These are phyloP conservation scores for Peromyscus aztecus DNA, from an alignment of 2,797 vertebrate genomes.

Conservation along the genomic window DNA sequence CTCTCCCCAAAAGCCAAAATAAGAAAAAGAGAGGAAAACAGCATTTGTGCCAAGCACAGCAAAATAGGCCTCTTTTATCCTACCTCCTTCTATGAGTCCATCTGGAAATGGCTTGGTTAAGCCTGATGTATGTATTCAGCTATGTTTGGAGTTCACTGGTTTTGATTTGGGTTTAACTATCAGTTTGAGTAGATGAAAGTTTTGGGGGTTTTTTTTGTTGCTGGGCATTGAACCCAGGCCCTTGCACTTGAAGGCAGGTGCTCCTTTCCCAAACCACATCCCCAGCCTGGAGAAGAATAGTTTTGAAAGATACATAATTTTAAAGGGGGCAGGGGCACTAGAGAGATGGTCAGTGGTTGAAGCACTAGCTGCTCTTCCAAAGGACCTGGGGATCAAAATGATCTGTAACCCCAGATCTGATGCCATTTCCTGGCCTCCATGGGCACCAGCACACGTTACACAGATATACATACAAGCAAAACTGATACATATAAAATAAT, in stretches of 20 bases:
- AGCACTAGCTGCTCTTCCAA: neutral
- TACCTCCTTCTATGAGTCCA: slow-evolving; percentile 17
- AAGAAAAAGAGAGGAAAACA: neutral
- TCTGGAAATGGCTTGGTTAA: slow-evolving; percentile 62
- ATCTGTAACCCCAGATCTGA: neutral
- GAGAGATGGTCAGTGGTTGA: neutral
- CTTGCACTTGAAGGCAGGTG: neutral
- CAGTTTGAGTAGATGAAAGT: slow-evolving; percentile 41
- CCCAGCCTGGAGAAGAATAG: neutral
- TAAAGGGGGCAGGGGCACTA: neutral
- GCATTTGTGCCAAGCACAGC: neutral
- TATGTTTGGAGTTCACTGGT: neutral
- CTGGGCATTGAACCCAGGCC: neutral
- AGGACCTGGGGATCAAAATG: neutral
- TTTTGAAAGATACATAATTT: slow-evolving; percentile 60
- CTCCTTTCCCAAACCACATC: neutral
- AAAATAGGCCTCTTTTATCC: neutral
- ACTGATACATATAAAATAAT: neutral
- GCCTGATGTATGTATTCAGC: neutral
- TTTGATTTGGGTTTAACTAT: slow-evolving; percentile 36
- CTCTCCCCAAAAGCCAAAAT: neutral
- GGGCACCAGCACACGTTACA: neutral
- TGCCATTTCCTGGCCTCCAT: neutral
- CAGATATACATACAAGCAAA: neutral
- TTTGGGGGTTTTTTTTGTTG: neutral